Evolutionary conservation across 2,113 vertebrate species (phyloP).

Genomic region (Apteryx owenii): DNA sequence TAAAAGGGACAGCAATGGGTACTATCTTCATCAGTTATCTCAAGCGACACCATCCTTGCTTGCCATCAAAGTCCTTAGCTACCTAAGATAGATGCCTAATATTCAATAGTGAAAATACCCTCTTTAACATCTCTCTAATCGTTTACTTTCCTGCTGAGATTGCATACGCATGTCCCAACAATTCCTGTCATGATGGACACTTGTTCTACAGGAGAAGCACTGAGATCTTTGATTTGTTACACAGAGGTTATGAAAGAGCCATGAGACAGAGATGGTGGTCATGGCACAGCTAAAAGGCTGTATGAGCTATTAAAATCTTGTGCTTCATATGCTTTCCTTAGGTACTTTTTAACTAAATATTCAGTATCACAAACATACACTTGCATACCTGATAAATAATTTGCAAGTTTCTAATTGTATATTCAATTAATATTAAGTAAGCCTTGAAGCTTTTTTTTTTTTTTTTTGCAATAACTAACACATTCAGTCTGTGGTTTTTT

Average conservation of each 20-base stretch:
- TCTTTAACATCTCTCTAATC: not conserved
- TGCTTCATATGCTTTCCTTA: not conserved
- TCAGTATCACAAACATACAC: not conserved
- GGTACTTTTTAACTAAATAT: not conserved
- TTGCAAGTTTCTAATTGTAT: not conserved
- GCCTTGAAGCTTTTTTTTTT: not conserved
- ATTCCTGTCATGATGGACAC: not conserved
- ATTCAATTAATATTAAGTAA: not conserved
- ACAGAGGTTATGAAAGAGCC: not conserved
- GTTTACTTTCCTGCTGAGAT: not conserved
- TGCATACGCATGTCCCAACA: not conserved
- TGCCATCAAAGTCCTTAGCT: not conserved
- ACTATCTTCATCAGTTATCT: not conserved
- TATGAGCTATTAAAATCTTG: not conserved
- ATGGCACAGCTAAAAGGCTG: not conserved
- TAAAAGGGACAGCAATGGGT: not conserved
- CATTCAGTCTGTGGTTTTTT: rapidly evolving
- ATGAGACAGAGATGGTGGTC: not conserved
- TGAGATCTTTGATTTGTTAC: not conserved
- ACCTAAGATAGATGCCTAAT: not conserved
- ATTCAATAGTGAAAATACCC: not conserved
- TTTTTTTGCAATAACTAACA: not conserved
- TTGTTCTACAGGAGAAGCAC: not conserved
- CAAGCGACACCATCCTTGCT: not conserved
- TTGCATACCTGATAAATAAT: not conserved